Percentiles rank a stretch among this genome's conserved stretches.
Evolutionary conservation across 2,888 invertebrate genomes (phyloP).

Genomic region (Ecliptopera silaceata): DNA sequence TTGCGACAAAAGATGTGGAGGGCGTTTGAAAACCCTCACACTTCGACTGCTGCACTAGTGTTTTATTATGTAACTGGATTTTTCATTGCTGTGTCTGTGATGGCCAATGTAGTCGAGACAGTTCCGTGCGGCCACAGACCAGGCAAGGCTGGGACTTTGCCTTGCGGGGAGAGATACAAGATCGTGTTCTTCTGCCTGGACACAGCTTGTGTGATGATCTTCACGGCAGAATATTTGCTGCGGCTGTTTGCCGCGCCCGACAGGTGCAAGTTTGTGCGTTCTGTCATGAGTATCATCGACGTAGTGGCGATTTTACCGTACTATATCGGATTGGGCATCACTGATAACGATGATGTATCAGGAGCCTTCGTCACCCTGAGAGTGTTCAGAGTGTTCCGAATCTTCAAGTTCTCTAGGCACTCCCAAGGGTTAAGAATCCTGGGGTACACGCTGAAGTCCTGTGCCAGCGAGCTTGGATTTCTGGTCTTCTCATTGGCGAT

Average conservation of each 20-base stretch:
- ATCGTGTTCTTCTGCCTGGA: constrained; percentile 99
- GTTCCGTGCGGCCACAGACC: constrained; percentile 96
- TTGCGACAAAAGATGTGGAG: constrained; percentile 99
- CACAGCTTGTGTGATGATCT: constrained; percentile 99
- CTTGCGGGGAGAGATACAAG: constrained; percentile 99
- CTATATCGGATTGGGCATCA: constrained; percentile 98
- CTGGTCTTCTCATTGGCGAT: constrained; percentile 99
- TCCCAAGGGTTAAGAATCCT: constrained; percentile 99
- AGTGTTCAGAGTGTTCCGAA: constrained; percentile 99
- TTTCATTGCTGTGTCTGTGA: constrained; percentile 99
- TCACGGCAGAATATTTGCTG: constrained; percentile 98
- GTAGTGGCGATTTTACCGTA: constrained; percentile 99
- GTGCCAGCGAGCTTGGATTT: constrained; percentile 99
- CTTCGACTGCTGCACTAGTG: constrained; percentile 98
- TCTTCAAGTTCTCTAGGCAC: constrained; percentile 99
- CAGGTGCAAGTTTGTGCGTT: constrained; percentile 97
- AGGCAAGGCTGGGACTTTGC: constrained; percentile 92
- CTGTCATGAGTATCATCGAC: constrained; percentile 99
- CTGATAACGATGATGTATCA: constrained; percentile 99
- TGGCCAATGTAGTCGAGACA: constrained; percentile 99
- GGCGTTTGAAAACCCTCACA: constrained; percentile 99
- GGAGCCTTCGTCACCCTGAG: constrained; percentile 99
- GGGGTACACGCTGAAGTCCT: constrained; percentile 99
- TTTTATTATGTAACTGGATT: constrained; percentile 99
- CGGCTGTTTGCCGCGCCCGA: constrained; percentile 99